Base-by-base conservation (phyloP, 2,113 vertebrate species). In the Bufo gargarizans region DNA sequence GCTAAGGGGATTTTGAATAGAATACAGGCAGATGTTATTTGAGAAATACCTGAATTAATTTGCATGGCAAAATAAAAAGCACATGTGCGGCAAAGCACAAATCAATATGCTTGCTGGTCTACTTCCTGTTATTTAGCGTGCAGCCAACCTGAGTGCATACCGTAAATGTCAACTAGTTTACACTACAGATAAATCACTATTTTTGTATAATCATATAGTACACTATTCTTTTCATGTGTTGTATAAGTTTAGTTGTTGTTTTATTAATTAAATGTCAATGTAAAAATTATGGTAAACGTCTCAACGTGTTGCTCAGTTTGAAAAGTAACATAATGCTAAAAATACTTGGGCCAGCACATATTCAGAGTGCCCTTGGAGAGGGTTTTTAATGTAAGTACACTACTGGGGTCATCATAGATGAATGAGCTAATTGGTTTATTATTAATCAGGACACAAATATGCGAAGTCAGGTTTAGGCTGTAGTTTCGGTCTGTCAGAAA, bases 161-260 rank as follows among this genome's bases (percentile, higher is more conserved):
- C 12, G 33, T 65, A 65, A 82, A 82, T 47, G 45, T 82, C 80
- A 82, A 63, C 9, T 82, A 63, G 14, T 63, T 59, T n/a, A n/a
- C n/a, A n/a, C n/a, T 82, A 6, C 53, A 80, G 12, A 11, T 77
- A 59, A 45, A 81, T 81, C 16, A 16, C 53, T 81, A 2, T 3
- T 65, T 33, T 43, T 5, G 14, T 65, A 19, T 65, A 63, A 65
- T 65, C 49, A 63, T 47, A 49, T 17, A 82, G 43, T 17, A 3
- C 11, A 47, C 43, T 71, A 71, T 43, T 71, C 22, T 43, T 43
- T 71, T 71, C 11, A 71, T 71, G 33, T 43, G 33, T 13, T 71
- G 8, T 13, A 22, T 3, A 17, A 45, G 69, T 43, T 8, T 22
- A 43, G n/a, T n/a, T 43, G 13, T 71, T 43, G 14, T 14, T 13